Evolutionary conservation across 2,113 vertebrate species (phyloP).

Genomic region (Micromys minutus): DNA sequence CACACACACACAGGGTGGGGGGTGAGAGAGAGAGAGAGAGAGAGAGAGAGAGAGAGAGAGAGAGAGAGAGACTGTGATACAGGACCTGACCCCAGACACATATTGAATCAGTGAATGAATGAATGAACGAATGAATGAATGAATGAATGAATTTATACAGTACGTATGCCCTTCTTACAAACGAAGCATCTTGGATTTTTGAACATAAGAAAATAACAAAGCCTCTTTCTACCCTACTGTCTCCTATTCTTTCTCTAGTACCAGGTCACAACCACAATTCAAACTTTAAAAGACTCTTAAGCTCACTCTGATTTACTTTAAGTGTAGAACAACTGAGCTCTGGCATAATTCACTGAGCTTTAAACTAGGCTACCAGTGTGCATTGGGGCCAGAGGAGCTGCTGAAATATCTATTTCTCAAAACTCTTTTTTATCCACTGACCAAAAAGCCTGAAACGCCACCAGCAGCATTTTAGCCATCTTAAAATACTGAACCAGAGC

Average conservation of each 20-base stretch:
- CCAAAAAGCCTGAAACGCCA: background rate
- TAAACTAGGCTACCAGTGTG: background rate
- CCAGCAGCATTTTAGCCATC: constrained; percentile 25
- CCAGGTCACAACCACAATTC: background rate
- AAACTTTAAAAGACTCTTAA: background rate
- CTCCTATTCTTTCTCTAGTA: background rate
- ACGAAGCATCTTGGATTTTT: background rate
- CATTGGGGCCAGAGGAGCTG: background rate
- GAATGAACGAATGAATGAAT: background rate
- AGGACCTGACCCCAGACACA: background rate
- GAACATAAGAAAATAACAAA: background rate
- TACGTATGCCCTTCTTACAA: background rate
- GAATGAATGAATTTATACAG: background rate
- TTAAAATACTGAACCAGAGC: background rate
- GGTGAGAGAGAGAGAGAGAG: background rate
- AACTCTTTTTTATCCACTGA: constrained; percentile 28
- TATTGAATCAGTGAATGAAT: background rate
- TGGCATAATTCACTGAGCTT: background rate
- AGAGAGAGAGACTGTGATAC: background rate
- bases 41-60: background rate
- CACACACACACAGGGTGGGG: no score
- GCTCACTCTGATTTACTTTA: background rate
- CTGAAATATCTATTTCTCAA: background rate
- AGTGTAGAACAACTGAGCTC: background rate
- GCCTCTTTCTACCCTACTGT: background rate